A percentile compares a stretch with the other conserved stretches of the same genome.
phyloP scores from a whole-genome alignment of 2,113 vertebrate genomes.

The Girardinichthys multiradiatus region DNA sequence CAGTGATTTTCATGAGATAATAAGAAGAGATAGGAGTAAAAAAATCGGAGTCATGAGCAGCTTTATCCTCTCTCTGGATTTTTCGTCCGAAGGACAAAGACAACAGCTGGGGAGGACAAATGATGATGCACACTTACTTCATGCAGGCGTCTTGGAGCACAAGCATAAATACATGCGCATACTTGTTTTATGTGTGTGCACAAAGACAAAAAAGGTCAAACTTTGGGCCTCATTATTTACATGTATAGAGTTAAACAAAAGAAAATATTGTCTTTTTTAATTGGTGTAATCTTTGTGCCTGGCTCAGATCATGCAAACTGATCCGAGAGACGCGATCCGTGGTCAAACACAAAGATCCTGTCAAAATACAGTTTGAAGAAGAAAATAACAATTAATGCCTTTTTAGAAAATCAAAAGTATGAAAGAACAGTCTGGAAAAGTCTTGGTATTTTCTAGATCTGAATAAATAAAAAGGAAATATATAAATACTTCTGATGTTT shows the following conservation, averaged over 20 bases:
- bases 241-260: background rate
- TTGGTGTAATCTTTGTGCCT: background rate
- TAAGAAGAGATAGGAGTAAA: background rate
- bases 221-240: background rate
- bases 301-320: background rate
- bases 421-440: too few relatives aligned
- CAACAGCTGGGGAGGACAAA: background rate
- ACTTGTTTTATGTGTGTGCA: constrained; percentile 32
- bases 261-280: background rate
- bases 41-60: background rate
- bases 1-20: constrained; percentile 11
- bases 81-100: constrained; percentile 37
- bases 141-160: background rate
- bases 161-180: constrained; percentile 16
- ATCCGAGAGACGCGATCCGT: background rate
- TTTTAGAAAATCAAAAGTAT: background rate
- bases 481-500: too few relatives aligned
- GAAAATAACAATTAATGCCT: background rate
- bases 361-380: background rate
- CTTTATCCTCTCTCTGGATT: constrained; percentile 39
- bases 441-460: background rate
- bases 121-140: background rate
- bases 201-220: constrained; percentile 15
- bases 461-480: background rate
- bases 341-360: background rate